These are phyloP conservation scores for Sarcophaga peregrina DNA, from an alignment of 1,140 invertebrate genomes.

Conservation along the genomic window DNA sequence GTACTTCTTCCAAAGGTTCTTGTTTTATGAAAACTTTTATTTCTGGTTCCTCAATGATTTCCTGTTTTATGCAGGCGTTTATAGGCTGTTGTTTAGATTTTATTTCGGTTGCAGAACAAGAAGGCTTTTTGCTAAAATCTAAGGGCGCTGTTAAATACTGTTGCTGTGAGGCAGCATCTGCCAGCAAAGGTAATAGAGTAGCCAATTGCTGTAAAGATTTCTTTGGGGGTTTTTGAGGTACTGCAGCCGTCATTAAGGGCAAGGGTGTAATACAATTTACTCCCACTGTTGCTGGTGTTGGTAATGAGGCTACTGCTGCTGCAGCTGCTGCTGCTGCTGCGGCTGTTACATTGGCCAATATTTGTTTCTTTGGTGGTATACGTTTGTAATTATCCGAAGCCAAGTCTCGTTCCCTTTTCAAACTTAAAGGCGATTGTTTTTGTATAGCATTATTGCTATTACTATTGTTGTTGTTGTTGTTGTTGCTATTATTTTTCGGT, in stretches of 20 bases:
- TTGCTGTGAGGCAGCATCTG: constrained; percentile 62
- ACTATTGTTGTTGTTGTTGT: constrained; percentile 42
- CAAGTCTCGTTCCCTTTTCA: constrained; percentile 60
- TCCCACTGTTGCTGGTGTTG: background rate
- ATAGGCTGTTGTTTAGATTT: background rate
- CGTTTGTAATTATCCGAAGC: constrained; percentile 55
- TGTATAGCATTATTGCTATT: background rate
- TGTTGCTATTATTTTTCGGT: constrained; percentile 51
- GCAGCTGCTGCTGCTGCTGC: background rate
- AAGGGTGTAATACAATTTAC: no score
- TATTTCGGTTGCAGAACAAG: background rate
- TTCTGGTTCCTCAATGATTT: background rate
- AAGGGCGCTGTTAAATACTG: constrained; percentile 60
- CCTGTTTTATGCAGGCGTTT: background rate
- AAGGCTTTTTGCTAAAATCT: constrained; percentile 59
- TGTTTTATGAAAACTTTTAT: background rate
- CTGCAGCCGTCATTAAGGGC: background rate
- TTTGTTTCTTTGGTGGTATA: constrained; percentile 38
- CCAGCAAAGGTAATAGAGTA: constrained; percentile 57
- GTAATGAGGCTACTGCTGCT: background rate
- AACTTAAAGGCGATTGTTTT: constrained; percentile 46
- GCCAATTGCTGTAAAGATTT: constrained; percentile 59
- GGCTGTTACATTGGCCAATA: constrained; percentile 24
- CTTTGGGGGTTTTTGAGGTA: constrained; percentile 48
- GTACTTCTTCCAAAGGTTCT: background rate